A percentile compares a stretch with the other conserved stretches of the same genome.
phyloP scores from a whole-genome alignment of 2,888 invertebrate species.

The Cephus runcator region DNA sequence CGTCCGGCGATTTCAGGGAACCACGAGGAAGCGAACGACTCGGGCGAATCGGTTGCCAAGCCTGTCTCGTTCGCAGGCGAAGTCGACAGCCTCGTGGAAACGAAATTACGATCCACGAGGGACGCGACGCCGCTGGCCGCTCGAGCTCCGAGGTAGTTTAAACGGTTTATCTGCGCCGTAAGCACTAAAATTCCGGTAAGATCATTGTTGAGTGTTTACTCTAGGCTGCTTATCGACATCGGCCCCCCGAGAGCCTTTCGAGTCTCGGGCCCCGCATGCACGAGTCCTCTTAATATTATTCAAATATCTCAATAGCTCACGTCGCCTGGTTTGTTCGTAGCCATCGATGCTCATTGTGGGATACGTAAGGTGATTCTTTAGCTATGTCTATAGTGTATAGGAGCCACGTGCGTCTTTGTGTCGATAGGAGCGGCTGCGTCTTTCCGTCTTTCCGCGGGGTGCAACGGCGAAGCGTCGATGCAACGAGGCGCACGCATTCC shows the following conservation, averaged over 20 bases:
- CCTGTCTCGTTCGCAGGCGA: too few relatives aligned
- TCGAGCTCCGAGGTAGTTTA: slow-evolving; percentile 24
- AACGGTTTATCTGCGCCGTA: slow-evolving; percentile 31
- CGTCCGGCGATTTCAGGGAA: background rate
- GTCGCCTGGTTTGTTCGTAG: slow-evolving; percentile 9
- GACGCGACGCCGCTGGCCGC: background rate
- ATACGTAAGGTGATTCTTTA: background rate
- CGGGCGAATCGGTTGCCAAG: too few relatives aligned
- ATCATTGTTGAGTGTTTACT: slow-evolving; percentile 19
- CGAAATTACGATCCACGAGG: too few relatives aligned
- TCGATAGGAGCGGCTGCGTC: slow-evolving; percentile 34
- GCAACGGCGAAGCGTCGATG: background rate
- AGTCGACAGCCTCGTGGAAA: too few relatives aligned
- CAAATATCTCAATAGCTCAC: slow-evolving; percentile 49
- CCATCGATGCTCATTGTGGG: slow-evolving; percentile 15
- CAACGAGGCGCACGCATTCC: slow-evolving; percentile 13
- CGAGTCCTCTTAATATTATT: slow-evolving; percentile 40
- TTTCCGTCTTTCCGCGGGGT: background rate
- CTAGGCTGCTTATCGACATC: slow-evolving; percentile 15
- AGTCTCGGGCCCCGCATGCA: background rate
- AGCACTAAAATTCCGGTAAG: slow-evolving; percentile 35
- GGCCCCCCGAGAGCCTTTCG: slow-evolving; percentile 4
- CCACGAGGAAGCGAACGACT: too few relatives aligned
- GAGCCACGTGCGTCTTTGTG: slow-evolving; percentile 46
- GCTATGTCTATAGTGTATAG: background rate